phyloP scores from a whole-genome alignment of 2,797 vertebrate species.

The Acridotheres tristis region DNA sequence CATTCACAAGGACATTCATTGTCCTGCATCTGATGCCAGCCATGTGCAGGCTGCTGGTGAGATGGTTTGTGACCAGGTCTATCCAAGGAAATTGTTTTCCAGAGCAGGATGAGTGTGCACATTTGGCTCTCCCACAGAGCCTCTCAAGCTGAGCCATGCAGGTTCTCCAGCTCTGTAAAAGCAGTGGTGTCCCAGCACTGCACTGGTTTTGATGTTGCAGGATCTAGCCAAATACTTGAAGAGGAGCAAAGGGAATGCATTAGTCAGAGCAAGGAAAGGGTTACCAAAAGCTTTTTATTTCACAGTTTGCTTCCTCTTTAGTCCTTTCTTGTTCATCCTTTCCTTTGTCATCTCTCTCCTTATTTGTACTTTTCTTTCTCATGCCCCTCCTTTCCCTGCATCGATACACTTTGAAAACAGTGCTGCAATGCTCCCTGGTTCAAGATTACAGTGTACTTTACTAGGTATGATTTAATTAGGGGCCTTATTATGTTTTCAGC shows the following conservation, averaged over 20 bases:
- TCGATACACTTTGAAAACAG: constrained; percentile 75
- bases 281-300: constrained; percentile 57
- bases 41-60: background rate
- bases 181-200: background rate
- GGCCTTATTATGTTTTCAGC: constrained; percentile 85
- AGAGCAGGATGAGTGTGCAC: background rate
- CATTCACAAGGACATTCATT: rapidly evolving
- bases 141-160: background rate
- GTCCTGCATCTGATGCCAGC: background rate
- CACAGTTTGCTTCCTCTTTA: constrained; percentile 44
- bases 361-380: constrained; percentile 71
- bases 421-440: constrained; percentile 75
- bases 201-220: background rate
- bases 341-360: constrained; percentile 45
- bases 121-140: background rate
- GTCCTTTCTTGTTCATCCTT: constrained; percentile 62
- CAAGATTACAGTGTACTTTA: constrained; percentile 78
- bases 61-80: background rate
- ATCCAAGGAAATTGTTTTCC: background rate
- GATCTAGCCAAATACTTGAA: background rate
- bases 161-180: background rate
- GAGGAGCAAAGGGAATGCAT: background rate
- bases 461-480: constrained; percentile 85
- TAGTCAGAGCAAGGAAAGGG: constrained; percentile 57
- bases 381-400: constrained; percentile 70